Conservation (phyloP, 2,797 vertebrate genomes). For the Decapterus maruadsi region DNA sequence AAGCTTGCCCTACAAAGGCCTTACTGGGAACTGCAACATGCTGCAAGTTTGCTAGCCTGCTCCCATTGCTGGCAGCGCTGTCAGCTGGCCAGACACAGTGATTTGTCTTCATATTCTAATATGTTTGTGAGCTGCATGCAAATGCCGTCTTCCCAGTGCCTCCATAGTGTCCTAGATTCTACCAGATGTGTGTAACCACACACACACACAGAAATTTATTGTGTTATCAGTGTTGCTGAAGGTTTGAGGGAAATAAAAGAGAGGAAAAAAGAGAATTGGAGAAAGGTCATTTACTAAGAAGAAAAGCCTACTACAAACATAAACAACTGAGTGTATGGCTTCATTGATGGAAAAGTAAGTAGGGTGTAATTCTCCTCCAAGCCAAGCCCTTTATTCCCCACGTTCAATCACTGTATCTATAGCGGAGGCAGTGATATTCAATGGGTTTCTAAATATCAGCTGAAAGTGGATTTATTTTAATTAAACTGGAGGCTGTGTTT, state of each 20-base stretch:
- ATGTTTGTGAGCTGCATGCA: conserved; percentile 81
- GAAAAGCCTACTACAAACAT: conserved; percentile 77
- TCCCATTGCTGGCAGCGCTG: conserved; percentile 69
- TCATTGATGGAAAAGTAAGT: conserved; percentile 78
- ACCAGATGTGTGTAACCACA: conserved; percentile 35
- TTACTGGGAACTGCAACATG: conserved; percentile 67
- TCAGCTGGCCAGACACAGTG: conserved; percentile 76
- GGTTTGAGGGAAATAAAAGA: conserved; percentile 74
- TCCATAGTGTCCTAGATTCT: conserved; percentile 72
- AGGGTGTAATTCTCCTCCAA: conserved; percentile 73
- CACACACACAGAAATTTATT: conserved; percentile 68
- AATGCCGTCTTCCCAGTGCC: conserved; percentile 73
- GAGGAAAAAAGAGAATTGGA: conserved; percentile 58
- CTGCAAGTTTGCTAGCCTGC: conserved; percentile 71
- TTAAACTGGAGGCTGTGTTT: conserved; percentile 83
- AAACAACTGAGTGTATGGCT: conserved; percentile 77
- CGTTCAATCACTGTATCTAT: conserved; percentile 81
- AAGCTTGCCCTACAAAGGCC: conserved; percentile 73
- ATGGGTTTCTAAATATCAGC: conserved; percentile 81
- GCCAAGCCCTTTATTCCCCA: conserved; percentile 66
- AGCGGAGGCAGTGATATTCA: conserved; percentile 60
- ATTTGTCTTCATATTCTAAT: conserved; percentile 87
- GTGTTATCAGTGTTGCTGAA: conserved; percentile 77
- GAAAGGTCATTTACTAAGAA: conserved; percentile 77
- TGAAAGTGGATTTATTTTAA: conserved; percentile 88